Conservation (phyloP, 30 jellyfish, hydroid and myxozoan species). For the Phacellophora camtschatica region DNA sequence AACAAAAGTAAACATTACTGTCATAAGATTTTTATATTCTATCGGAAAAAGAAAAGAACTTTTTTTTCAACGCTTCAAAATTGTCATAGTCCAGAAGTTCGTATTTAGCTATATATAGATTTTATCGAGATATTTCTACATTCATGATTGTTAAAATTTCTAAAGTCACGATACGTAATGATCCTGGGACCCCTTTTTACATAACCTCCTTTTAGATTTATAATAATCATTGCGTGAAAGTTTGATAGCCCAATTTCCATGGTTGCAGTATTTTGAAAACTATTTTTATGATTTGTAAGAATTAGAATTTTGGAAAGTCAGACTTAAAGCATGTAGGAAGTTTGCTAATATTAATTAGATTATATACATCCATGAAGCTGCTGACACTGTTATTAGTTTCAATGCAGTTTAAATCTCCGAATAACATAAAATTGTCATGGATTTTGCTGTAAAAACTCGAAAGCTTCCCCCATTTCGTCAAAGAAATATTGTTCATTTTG, state of each 20-base stretch:
- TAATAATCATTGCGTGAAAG: slow-evolving; percentile 35
- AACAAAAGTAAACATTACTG: no score
- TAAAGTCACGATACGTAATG: no score
- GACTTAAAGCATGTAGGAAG: slow-evolving; percentile 51
- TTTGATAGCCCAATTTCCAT: slow-evolving; percentile 31
- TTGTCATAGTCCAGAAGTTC: no score
- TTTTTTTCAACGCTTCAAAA: no score
- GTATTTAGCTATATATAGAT: no score
- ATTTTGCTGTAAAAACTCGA: slow-evolving; percentile 30
- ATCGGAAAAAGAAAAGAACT: no score
- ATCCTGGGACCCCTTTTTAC: slow-evolving; percentile 43
- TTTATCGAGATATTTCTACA: no score
- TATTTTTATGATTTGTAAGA: slow-evolving; percentile 16
- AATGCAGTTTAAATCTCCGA: no score
- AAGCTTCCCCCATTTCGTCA: slow-evolving; percentile 25
- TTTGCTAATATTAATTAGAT: slow-evolving; percentile 10
- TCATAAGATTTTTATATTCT: no score
- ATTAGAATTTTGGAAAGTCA: slow-evolving; percentile 11
- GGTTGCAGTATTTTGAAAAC: slow-evolving; percentile 26
- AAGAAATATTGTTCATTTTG: slow-evolving; percentile 28
- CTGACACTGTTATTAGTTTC: not conserved
- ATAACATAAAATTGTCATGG: no score
- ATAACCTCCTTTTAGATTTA: slow-evolving; percentile 25
- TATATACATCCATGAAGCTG: slow-evolving; percentile 4
- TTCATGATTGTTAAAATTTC: no score